phyloP scores from a whole-genome alignment of 2,113 vertebrate species.

The Ammodytes marinus region DNA sequence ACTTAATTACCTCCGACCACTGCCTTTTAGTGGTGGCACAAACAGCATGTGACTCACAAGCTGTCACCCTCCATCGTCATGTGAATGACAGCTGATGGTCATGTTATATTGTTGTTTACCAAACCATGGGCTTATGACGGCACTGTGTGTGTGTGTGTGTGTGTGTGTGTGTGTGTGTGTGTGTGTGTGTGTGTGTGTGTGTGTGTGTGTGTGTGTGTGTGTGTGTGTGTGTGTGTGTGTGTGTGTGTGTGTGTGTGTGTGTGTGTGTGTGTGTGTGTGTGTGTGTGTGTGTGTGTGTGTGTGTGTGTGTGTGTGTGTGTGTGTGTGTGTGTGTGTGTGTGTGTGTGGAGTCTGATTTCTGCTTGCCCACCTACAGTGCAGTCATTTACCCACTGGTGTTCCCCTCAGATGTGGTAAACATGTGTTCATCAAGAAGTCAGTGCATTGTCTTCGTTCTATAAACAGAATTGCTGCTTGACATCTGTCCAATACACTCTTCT shows the following conservation, averaged over 20 bases:
- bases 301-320: not conserved
- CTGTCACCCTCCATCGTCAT: slow-evolving; percentile 44
- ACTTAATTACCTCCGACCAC: not conserved
- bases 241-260: not conserved
- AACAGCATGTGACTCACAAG: slow-evolving; percentile 52
- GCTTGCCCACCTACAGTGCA: slow-evolving; percentile 18
- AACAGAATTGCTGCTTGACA: slow-evolving; percentile 43
- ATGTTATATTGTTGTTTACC: slow-evolving; percentile 49
- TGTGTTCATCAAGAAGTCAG: slow-evolving; percentile 48
- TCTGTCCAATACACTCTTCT: slow-evolving; percentile 36
- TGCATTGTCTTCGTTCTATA: not conserved
- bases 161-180: not conserved
- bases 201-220: slow-evolving; percentile 1
- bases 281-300: slow-evolving; percentile 8
- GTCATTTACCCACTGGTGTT: slow-evolving; percentile 42
- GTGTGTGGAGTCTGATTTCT: slow-evolving; percentile 40
- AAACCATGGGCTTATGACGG: slow-evolving; percentile 27
- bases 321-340: slow-evolving; percentile 4
- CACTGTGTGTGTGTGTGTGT: slow-evolving; percentile 14
- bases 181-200: slow-evolving; percentile 9
- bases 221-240: slow-evolving; percentile 8
- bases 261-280: slow-evolving; percentile 4
- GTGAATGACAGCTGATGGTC: slow-evolving; percentile 62
- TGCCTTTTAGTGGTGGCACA: not conserved
- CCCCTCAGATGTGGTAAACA: slow-evolving; percentile 44